Conservation (phyloP, 1,140 invertebrate species). For the Aphelinus atriplicis region DNA sequence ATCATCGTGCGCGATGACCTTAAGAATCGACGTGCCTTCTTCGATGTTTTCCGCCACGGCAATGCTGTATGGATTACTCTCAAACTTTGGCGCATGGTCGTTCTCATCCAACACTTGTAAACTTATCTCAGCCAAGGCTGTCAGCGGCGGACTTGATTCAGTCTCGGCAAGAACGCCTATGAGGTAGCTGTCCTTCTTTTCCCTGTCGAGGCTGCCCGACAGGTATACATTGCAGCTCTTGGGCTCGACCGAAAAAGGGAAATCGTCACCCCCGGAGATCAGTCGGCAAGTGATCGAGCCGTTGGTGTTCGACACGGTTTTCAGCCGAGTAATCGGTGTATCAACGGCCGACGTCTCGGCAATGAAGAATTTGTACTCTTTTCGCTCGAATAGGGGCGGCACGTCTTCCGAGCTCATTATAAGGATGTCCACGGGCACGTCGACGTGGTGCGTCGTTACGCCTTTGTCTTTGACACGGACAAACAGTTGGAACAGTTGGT, state of each 20-base stretch:
- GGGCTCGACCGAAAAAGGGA: slow-evolving; percentile 79
- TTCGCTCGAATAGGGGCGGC: slow-evolving; percentile 78
- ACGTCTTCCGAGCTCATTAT: slow-evolving; percentile 76
- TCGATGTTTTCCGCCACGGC: slow-evolving; percentile 84
- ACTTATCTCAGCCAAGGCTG: slow-evolving; percentile 77
- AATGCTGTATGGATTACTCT: slow-evolving; percentile 82
- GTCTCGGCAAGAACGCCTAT: slow-evolving; percentile 86
- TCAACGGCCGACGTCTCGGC: slow-evolving; percentile 79
- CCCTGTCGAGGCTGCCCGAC: slow-evolving; percentile 79
- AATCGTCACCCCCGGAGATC: slow-evolving; percentile 70
- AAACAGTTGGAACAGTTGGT: slow-evolving; percentile 88
- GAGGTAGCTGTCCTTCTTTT: slow-evolving; percentile 76
- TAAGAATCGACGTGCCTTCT: slow-evolving; percentile 79
- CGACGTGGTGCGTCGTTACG: slow-evolving; percentile 74
- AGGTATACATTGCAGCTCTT: slow-evolving; percentile 80
- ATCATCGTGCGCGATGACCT: slow-evolving; percentile 83
- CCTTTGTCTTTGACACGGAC: slow-evolving; percentile 86
- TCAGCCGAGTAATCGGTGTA: slow-evolving; percentile 73
- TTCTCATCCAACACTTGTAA: slow-evolving; percentile 90
- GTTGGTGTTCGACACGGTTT: slow-evolving; percentile 71
- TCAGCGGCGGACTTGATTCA: slow-evolving; percentile 77
- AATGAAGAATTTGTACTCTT: slow-evolving; percentile 80
- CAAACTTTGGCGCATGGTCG: slow-evolving; percentile 88
- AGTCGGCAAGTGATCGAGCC: slow-evolving; percentile 74
- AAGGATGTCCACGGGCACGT: slow-evolving; percentile 82